These are phyloP conservation scores for Eristalinus sepulchralis DNA, from an alignment of 2,888 invertebrate species.

Conservation along the genomic window DNA sequence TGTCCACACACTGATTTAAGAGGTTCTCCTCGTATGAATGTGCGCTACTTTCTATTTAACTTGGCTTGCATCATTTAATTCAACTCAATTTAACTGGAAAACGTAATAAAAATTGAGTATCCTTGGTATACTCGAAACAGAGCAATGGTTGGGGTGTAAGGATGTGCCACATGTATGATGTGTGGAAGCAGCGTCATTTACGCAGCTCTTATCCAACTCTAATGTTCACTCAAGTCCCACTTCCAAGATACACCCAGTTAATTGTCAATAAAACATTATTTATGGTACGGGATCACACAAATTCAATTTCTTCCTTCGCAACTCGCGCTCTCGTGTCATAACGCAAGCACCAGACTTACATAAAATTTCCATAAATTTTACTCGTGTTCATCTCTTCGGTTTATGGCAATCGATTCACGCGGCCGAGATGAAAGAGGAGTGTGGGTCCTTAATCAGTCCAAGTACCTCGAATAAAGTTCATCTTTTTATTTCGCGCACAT, in stretches of 20 bases:
- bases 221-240: slow-evolving; percentile 8
- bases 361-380: slow-evolving; percentile 67
- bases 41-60: not conserved
- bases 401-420: slow-evolving; percentile 58
- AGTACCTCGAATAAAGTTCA: slow-evolving; percentile 42
- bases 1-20: not conserved
- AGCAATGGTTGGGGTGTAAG: not conserved
- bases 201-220: not conserved
- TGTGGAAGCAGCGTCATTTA: not conserved
- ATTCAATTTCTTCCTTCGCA: not conserved
- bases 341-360: slow-evolving; percentile 17
- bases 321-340: not conserved
- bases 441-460: slow-evolving; percentile 25
- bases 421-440: not conserved
- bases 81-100: no score
- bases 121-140: no score
- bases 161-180: not conserved
- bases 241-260: slow-evolving; percentile 28
- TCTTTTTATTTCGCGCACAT: slow-evolving; percentile 49
- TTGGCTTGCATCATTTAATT: not conserved
- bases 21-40: not conserved
- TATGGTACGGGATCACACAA: not conserved
- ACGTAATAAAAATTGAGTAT: no score
- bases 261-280: slow-evolving; percentile 10
- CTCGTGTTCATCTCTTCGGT: slow-evolving; percentile 43